Base-by-base conservation (phyloP, 2,797 vertebrate genomes). In the Linurgus olivaceus region DNA sequence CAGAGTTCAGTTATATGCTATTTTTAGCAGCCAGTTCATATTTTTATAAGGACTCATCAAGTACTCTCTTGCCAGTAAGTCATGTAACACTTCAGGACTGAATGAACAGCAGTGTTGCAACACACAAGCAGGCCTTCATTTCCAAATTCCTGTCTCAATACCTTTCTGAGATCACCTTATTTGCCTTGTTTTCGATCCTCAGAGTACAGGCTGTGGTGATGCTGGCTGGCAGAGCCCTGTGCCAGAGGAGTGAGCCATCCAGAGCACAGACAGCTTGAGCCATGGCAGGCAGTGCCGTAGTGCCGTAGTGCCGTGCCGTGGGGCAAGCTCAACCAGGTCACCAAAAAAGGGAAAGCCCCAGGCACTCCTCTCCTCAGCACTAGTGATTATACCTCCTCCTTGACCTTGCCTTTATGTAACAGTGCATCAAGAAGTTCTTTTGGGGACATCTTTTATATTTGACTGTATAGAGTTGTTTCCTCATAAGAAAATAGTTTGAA, bases 251-350 rank as follows among this genome's bases (percentile, higher is more conserved):
- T 0, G 13, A 26, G 42, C 0, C 21, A 72, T 9, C 16, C 35
- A 12, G 25, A 48, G 31, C 21, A 25, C 25, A 52, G 14, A 18
- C 7, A 28, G 1, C 8, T 1, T 7, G 40, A 55, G 62, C 25
- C 16, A 9, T 5, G 14, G 33, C 20, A 28, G 72, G 21, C 9
- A 12, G 23, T 7, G 23, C 28, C 1, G 0, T 5, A 12, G 23
- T 7, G 23, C 28, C 1, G 0, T 5, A 40, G 33, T 24, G 3
- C 17, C 42, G 28, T 16, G 68, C 29, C 2, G 1, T 6, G 11
- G 66, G 40, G n/a, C 28, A 48, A 37, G 12, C 14, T 28, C 66
- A 65, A 11, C 33, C 28, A 37, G 3, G 17, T 68, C 40, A 4
- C 13, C 21, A 15, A n/a, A 50, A 26, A 11, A 10, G 9, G 14